These are phyloP conservation scores for Beroe forskalii DNA, from an alignment of 37 sponge, comb jelly and placozoan species.

Conservation along the genomic window DNA sequence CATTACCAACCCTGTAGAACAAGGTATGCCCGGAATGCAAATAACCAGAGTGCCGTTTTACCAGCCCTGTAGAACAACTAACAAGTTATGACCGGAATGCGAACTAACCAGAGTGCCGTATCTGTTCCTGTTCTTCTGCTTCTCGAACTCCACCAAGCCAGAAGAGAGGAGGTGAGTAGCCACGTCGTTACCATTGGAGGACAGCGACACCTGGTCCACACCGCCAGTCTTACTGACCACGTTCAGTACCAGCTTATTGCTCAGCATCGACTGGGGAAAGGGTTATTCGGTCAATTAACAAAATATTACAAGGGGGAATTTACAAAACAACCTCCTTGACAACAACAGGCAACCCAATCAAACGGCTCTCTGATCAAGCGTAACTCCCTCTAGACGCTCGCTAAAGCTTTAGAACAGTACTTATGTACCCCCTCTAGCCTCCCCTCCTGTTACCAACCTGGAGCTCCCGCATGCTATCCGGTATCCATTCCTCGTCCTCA, in stretches of 20 bases:
- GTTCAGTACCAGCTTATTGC: conserved; percentile 23
- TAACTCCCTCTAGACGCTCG: no score
- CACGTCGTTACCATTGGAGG: conserved; percentile 16
- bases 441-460: background rate
- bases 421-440: no score
- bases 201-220: conserved; percentile 9
- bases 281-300: no score
- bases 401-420: no score
- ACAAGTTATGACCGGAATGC: background rate
- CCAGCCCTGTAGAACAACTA: no score
- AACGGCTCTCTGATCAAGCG: no score
- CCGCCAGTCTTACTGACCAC: conserved; percentile 2
- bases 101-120: conserved; percentile 50
- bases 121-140: conserved; percentile 54
- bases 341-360: no score
- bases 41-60: no score
- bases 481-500: conserved; percentile 58
- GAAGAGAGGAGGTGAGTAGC: conserved; percentile 61
- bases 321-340: no score
- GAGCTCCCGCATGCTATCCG: conserved; percentile 26
- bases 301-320: no score
- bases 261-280: background rate
- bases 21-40: no score
- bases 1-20: no score
- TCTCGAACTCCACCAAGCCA: conserved; percentile 62